These are phyloP conservation scores for Laterallus jamaicensis DNA, from an alignment of 2,113 vertebrate species.

Conservation along the genomic window DNA sequence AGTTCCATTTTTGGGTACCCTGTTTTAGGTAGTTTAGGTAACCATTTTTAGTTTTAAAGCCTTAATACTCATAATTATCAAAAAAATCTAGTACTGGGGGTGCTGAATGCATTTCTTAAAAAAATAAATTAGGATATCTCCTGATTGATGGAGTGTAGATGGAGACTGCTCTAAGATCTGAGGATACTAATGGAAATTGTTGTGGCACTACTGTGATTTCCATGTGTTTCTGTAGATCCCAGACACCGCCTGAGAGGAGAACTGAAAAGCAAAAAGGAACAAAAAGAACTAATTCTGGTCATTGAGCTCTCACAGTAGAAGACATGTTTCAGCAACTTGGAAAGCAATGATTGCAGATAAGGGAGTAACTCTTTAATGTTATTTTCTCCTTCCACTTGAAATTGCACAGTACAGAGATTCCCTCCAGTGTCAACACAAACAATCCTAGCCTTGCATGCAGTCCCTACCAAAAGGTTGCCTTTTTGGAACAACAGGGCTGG, in stretches of 20 bases:
- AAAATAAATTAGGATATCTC: neutral
- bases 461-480: fast-evolving
- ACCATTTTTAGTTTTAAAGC: neutral
- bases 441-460: neutral
- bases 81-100: neutral
- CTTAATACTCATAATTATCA: neutral
- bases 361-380: conserved; percentile 30
- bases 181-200: neutral
- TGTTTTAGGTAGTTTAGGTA: neutral
- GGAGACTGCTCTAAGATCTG: neutral
- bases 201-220: neutral
- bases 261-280: neutral
- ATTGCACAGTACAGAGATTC: neutral
- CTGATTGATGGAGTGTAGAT: too few relatives aligned
- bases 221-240: neutral
- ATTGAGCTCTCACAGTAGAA: neutral
- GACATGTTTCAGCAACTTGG: conserved; percentile 4
- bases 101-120: too few relatives aligned
- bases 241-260: neutral
- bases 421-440: neutral
- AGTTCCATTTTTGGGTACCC: neutral
- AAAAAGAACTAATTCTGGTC: conserved; percentile 18
- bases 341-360: conserved; percentile 25
- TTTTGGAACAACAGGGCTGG: neutral
- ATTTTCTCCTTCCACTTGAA: neutral